Base-by-base conservation (phyloP, 1,140 invertebrate species). In the Dendroctonus ponderosae region DNA sequence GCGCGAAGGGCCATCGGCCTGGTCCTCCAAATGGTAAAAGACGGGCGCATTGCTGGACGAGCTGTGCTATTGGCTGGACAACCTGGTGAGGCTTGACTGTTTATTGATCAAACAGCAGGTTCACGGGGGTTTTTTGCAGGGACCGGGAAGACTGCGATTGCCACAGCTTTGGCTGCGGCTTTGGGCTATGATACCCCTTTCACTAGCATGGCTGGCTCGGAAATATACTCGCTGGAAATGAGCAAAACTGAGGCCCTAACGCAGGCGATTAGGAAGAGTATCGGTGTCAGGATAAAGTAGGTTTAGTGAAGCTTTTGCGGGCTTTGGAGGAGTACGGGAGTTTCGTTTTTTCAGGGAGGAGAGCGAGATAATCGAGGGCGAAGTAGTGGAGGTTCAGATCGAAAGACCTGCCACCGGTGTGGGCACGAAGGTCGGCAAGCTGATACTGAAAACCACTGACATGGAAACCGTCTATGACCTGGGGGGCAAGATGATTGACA, bases 391-490 rank as follows among this genome's bases (percentile, higher is more conserved):
- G 76, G 89, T 99, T 43, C 93, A 97, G 81, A 92, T 99, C 52
- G 97, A 99, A 76, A 84, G 96, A 53, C 95, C 96, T 3, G 94
- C 93, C 0, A 89, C 91, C 5, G 93, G 93, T 2, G 89, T 91
- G 2, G 96, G 96, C 0, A 90, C 92, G 0, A 94, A 98, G 82
- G 85, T 91, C 51, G 90, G 96, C 2, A 96, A 98, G 76, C 80
- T 99, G 3, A 99, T 97, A 0, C 80, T 99, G 15, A 99, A 99
- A 84, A 99, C 97, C 3, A 99, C 96, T 0, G 97, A 99, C 79
- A 99, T 99, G 97, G 97, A 99, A 81, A 99, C 97, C 0, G 91
- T 98, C 66, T 99, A 99, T 80, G 97, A 99, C 80, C 85, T 99
- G 74, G 97, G 97, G 38, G 92, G 91, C 58, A 99, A 99, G 85